Percentiles rank a stretch among this genome's conserved stretches.
Conservation (phyloP, 64 coral and sea anemone species). For the Actinia tenebrosa region DNA sequence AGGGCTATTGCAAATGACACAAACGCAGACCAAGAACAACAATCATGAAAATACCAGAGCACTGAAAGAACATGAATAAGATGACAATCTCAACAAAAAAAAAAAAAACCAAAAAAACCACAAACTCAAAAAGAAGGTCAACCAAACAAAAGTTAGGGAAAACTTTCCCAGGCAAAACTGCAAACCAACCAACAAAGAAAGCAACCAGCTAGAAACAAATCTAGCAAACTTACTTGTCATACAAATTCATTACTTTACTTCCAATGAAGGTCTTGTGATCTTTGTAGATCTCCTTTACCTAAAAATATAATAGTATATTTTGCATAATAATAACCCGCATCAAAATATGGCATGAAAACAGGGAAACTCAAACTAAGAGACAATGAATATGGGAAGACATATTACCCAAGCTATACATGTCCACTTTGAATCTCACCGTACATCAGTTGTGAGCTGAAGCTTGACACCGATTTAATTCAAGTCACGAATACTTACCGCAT, state of each 20-base stretch:
- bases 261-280: conserved; percentile 38
- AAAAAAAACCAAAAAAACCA: too few relatives aligned
- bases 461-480: not conserved
- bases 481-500: conserved; percentile 47
- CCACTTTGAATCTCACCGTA: too few relatives aligned
- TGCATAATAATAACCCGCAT: not conserved
- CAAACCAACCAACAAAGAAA: too few relatives aligned
- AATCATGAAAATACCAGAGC: not conserved
- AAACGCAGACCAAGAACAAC: too few relatives aligned
- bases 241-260: conserved; percentile 39
- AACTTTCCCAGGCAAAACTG: too few relatives aligned
- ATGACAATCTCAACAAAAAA: too few relatives aligned
- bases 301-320: not conserved
- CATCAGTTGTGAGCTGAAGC: too few relatives aligned
- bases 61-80: not conserved
- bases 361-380: not conserved
- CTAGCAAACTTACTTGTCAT: conserved; percentile 51
- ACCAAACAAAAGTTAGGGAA: too few relatives aligned
- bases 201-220: not conserved
- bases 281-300: conserved; percentile 55
- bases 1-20: not conserved
- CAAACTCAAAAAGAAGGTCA: too few relatives aligned
- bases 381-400: too few relatives aligned
- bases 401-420: too few relatives aligned
- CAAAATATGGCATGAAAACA: too few relatives aligned